These are phyloP conservation scores for Isaurus tuberculatus DNA, from an alignment of 92 coral and sea anemone genomes.

Conservation along the genomic window DNA sequence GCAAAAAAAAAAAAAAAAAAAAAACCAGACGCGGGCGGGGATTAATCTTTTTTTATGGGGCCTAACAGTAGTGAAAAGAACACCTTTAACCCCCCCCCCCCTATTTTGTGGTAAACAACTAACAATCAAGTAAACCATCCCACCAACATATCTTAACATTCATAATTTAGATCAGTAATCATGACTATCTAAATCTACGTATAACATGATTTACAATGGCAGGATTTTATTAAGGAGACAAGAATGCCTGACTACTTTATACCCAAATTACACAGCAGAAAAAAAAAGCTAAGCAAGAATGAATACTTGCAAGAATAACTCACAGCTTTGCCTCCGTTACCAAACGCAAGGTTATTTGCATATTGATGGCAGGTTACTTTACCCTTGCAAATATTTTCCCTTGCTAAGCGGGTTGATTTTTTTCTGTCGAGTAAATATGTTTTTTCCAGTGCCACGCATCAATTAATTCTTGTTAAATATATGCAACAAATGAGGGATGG, in stretches of 20 bases:
- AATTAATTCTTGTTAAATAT: too few relatives aligned
- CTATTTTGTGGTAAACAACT: too few relatives aligned
- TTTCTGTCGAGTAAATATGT: conserved; percentile 5
- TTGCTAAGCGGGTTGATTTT: background rate
- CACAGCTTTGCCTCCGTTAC: background rate
- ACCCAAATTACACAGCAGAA: too few relatives aligned
- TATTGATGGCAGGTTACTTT: background rate
- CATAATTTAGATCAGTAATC: background rate
- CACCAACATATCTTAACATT: too few relatives aligned
- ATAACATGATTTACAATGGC: background rate
- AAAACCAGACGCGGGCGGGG: too few relatives aligned
- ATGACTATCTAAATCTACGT: background rate
- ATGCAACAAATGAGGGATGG: too few relatives aligned
- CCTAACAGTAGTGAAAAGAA: too few relatives aligned
- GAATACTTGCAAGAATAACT: background rate
- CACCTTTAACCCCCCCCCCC: too few relatives aligned
- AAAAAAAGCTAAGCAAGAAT: too few relatives aligned
- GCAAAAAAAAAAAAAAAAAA: too few relatives aligned
- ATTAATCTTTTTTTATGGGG: too few relatives aligned
- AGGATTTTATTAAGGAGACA: background rate
- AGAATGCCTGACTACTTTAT: background rate
- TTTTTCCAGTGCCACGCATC: background rate
- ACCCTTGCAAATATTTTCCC: background rate
- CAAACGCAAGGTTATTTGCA: background rate
- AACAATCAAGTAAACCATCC: too few relatives aligned